Conservation (phyloP, 2,888 invertebrate species). For the Linnaemya vulpina region DNA sequence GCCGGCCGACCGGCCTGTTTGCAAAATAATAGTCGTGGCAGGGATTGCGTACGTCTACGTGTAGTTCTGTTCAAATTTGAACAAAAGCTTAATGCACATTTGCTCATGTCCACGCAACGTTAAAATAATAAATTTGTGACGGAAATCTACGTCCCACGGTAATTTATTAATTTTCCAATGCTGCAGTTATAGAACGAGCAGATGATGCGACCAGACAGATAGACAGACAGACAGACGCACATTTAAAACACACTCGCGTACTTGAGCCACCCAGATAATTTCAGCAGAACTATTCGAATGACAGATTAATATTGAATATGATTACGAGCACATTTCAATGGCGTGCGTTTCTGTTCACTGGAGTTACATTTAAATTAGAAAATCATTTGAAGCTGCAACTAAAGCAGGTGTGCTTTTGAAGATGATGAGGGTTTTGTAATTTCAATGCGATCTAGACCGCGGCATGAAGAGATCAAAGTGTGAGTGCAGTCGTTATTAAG, state of each 20-base stretch:
- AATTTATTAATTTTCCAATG: slow-evolving; percentile 67
- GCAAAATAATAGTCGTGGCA: not conserved
- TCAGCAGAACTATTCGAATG: not conserved
- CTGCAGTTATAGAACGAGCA: not conserved
- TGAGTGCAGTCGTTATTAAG: slow-evolving; percentile 27
- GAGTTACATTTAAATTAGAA: not conserved
- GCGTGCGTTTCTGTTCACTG: too few species aligned
- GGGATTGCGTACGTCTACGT: not conserved
- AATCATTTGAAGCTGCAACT: not conserved
- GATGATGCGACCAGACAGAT: not conserved
- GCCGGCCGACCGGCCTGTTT: slow-evolving; percentile 1
- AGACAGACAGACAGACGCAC: not conserved
- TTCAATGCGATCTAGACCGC: not conserved
- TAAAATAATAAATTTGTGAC: slow-evolving; percentile 66
- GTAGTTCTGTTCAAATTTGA: slow-evolving; percentile 14
- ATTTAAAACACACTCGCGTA: not conserved
- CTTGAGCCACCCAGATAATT: not conserved
- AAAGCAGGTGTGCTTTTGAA: not conserved
- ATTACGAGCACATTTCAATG: not conserved
- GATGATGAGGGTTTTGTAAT: not conserved
- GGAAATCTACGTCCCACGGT: slow-evolving; percentile 56
- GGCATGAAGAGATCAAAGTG: not conserved
- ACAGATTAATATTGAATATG: not conserved
- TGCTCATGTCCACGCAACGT: slow-evolving; percentile 54
- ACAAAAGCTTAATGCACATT: slow-evolving; percentile 60